These are phyloP conservation scores for Acrossocheilus wenchowensis DNA, from an alignment of 2,797 vertebrate species.

Conservation along the genomic window DNA sequence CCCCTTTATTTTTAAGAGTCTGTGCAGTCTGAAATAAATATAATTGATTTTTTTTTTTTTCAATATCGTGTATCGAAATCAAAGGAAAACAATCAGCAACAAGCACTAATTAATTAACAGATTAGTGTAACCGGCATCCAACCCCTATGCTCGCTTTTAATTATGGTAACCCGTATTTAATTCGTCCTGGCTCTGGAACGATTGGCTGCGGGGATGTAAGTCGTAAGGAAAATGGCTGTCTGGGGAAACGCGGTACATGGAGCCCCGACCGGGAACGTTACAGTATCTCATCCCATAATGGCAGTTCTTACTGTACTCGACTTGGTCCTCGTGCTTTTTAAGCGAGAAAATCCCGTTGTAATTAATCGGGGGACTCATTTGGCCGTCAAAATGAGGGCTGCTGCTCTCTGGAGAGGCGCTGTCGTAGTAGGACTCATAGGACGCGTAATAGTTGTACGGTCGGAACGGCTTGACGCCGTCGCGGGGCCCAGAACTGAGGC, in stretches of 20 bases:
- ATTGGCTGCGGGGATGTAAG: constrained; percentile 95
- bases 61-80: constrained; percentile 18
- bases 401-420: constrained; percentile 90
- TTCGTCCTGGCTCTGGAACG: constrained; percentile 87
- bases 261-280: constrained; percentile 89
- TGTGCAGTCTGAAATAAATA: constrained; percentile 34
- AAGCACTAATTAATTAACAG: constrained; percentile 48
- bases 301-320: constrained; percentile 93
- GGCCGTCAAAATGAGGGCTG: constrained; percentile 93
- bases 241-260: constrained; percentile 94
- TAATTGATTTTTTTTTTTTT: background rate
- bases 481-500: constrained; percentile 84
- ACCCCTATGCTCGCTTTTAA: constrained; percentile 80
- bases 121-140: constrained; percentile 38
- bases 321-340: constrained; percentile 92
- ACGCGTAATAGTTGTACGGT: constrained; percentile 90
- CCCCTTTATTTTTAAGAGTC: background rate
- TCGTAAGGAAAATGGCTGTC: constrained; percentile 97
- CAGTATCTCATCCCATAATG: constrained; percentile 98
- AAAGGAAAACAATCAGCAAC: constrained; percentile 34
- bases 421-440: constrained; percentile 96
- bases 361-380: constrained; percentile 95
- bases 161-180: constrained; percentile 62
- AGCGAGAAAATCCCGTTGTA: constrained; percentile 99
- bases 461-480: constrained; percentile 93